Evolutionary conservation across 2,888 invertebrate genomes (phyloP), one percentile per base, ranked within the genome.

Genomic region (Odiellus spinosus): DNA sequence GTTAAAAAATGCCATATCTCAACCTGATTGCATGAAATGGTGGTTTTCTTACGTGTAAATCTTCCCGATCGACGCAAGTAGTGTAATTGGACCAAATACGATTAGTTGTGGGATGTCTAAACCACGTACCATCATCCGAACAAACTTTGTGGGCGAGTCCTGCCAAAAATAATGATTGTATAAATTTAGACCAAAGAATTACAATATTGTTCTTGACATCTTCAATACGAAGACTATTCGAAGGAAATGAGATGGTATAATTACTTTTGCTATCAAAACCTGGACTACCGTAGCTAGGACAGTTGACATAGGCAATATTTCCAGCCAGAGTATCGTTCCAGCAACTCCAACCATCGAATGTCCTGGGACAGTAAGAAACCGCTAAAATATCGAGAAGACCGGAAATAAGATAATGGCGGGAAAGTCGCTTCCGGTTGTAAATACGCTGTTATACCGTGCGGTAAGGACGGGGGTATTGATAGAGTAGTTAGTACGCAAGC

Each of bases 71-170:
- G 51, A 87, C 72, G 67, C 88, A 90, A 40, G 80, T 82, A 45
- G 86, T 87, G 69, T 90, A 90, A 70, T 90, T 87, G 58, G 86
- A 83, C 87, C 88, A 88, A 20, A 78, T 73, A 59, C 71, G 73
- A 61, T 80, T 47, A 8, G 50, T 48, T 6, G 26, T 38, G 5
- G 15, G 17, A 19, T 52, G 50, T 26, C 44, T 35, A 36, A 45
- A 44, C 54, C 54, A 54, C 3, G 43, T 26, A 10, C 52, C 52
- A 11, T 47, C 44, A 19, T 45, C 42, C 1, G 47, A 46, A 33
- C 54, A 54, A 15, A 36, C 33, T 42, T 52, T 52, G 18, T 15
- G 33, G 11, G 47, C 52, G 17, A 32, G 42, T 19, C 43, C 54
- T 54, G 40, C 5, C 47, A 46, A 39, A 21, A 17, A 48, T 35